phyloP scores from a whole-genome alignment of 2,113 vertebrate species.

The Potamarius usumacintae region DNA sequence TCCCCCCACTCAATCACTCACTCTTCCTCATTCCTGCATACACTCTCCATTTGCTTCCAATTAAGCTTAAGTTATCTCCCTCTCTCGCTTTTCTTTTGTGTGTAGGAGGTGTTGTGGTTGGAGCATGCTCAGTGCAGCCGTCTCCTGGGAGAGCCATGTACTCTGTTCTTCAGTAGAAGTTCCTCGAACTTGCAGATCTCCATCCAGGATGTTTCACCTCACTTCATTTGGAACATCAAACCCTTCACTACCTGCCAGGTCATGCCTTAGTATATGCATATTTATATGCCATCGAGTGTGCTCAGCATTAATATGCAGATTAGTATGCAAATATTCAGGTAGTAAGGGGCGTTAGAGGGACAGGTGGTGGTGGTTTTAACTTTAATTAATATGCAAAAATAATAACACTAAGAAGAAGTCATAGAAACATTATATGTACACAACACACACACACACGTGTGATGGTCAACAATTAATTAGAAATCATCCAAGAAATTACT shows the following conservation, averaged over 20 bases:
- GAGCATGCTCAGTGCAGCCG: constrained; percentile 87
- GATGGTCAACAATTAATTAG: no score
- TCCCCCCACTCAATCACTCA: background rate
- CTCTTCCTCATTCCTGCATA: background rate
- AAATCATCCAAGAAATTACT: background rate
- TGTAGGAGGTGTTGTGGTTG: constrained; percentile 86
- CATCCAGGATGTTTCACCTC: constrained; percentile 89
- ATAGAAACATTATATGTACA: background rate
- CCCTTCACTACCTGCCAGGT: constrained; percentile 98
- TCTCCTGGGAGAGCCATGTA: constrained; percentile 92
- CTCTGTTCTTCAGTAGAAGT: constrained; percentile 88
- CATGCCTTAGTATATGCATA: constrained; percentile 50
- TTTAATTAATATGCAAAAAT: background rate
- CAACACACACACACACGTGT: background rate
- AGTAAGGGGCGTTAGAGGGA: background rate
- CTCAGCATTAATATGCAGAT: constrained; percentile 46
- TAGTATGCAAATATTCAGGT: constrained; percentile 20
- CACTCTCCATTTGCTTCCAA: background rate
- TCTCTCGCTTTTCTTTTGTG: background rate
- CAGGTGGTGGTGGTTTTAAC: background rate
- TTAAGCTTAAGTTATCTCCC: background rate
- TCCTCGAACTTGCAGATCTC: constrained; percentile 95
- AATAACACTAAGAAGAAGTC: background rate
- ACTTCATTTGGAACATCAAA: constrained; percentile 96
- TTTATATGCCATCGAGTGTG: background rate